A percentile compares a stretch with the other conserved stretches of the same genome.
Conservation (phyloP, 2,888 invertebrate species). For the Lasioglossum lativentre region DNA sequence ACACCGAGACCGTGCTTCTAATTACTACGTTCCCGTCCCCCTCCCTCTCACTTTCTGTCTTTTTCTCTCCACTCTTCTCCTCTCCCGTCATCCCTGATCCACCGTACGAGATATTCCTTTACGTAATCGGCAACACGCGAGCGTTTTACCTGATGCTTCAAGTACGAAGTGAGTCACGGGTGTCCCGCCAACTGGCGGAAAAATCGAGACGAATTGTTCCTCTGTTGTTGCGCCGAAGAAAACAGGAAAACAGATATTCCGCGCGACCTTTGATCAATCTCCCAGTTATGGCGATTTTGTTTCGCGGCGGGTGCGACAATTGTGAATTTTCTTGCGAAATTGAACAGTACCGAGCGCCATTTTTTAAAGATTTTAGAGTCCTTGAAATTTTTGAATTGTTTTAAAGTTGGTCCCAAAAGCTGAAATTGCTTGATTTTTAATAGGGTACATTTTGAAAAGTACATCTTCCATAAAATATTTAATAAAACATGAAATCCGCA, state of each 20-base stretch:
- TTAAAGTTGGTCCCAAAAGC: too few species aligned
- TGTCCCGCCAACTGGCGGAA: slow-evolving; percentile 10
- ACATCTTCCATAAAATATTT: too few species aligned
- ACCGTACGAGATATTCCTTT: slow-evolving; percentile 55
- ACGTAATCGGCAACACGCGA: slow-evolving; percentile 74
- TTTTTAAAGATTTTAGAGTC: not conserved
- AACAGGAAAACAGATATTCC: slow-evolving; percentile 6
- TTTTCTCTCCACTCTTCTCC: slow-evolving; percentile 6
- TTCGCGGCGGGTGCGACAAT: not conserved
- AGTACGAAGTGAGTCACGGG: slow-evolving; percentile 48
- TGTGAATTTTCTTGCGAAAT: not conserved
- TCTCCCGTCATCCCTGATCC: slow-evolving; percentile 43
- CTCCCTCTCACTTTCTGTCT: slow-evolving; percentile 2
- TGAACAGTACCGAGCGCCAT: not conserved
- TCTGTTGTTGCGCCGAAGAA: not conserved
- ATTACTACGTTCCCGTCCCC: slow-evolving; percentile 45
- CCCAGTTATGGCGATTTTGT: not conserved
- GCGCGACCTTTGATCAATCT: not conserved
- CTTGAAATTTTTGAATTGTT: too few species aligned
- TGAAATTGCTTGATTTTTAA: too few species aligned
- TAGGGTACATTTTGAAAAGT: too few species aligned
- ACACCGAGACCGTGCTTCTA: slow-evolving; percentile 53
- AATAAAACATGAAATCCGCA: too few species aligned
- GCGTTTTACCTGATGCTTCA: slow-evolving; percentile 57
- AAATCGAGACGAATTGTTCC: slow-evolving; percentile 34